Conservation (phyloP, 2,888 invertebrate genomes). For the Pollenia amentaria region DNA sequence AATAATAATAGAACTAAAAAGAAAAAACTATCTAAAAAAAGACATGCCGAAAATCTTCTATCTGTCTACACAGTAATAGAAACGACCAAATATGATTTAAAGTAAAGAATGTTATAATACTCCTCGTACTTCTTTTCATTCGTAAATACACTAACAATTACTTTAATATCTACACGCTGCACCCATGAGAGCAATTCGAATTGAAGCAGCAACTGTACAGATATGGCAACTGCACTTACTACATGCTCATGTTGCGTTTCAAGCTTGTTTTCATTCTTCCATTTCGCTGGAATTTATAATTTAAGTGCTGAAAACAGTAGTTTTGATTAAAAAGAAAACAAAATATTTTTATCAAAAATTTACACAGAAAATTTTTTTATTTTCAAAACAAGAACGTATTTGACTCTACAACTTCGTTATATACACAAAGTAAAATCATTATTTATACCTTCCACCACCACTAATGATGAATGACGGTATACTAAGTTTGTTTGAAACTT, state of each 20-base stretch:
- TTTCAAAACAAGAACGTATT: no score
- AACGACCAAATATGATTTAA: slow-evolving; percentile 64
- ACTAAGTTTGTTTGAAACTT: no score
- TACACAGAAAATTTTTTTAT: no score
- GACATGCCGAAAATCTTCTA: slow-evolving; percentile 42
- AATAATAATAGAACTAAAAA: slow-evolving; percentile 47
- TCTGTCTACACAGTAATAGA: slow-evolving; percentile 59
- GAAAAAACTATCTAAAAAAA: slow-evolving; percentile 23
- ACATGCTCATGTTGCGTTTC: slow-evolving; percentile 37
- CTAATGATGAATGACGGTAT: no score
- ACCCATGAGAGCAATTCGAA: slow-evolving; percentile 62
- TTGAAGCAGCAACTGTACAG: slow-evolving; percentile 4
- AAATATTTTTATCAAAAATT: background rate
- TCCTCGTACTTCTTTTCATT: slow-evolving; percentile 1
- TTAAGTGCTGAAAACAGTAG: slow-evolving; percentile 19
- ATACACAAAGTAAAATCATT: no score
- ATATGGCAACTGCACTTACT: background rate
- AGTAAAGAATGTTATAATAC: slow-evolving; percentile 66
- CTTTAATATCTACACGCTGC: slow-evolving; percentile 64
- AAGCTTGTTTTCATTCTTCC: background rate
- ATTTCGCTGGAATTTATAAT: slow-evolving; percentile 31
- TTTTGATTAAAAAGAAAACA: background rate
- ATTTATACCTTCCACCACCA: no score
- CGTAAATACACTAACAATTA: slow-evolving; percentile 55
- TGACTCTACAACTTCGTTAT: no score